phyloP scores from a whole-genome alignment of 2,113 vertebrate genomes.

The Gobiocypris rarus region DNA sequence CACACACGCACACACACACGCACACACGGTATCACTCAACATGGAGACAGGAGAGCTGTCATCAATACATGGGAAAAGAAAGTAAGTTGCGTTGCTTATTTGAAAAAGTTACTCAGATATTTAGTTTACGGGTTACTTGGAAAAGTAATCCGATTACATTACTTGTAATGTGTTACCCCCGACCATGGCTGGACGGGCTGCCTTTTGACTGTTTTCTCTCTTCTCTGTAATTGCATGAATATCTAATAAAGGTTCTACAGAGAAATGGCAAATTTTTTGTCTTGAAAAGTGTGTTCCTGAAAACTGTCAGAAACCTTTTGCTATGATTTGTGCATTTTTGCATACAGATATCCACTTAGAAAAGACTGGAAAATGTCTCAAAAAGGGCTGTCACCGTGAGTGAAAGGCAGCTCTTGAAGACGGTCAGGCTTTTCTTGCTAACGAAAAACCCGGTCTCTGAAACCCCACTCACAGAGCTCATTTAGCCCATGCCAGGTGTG shows the following conservation, averaged over 20 bases:
- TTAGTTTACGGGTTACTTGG: no score
- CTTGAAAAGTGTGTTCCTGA: not conserved
- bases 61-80: no score
- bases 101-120: no score
- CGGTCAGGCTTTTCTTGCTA: conserved; percentile 5
- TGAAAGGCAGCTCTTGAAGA: conserved; percentile 8
- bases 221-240: conserved; percentile 23
- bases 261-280: not conserved
- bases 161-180: not conserved
- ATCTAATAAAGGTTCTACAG: conserved; percentile 2
- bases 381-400: conserved; percentile 7
- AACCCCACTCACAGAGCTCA: conserved; percentile 16
- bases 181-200: no score
- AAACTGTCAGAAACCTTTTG: conserved; percentile 14
- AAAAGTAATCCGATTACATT: no score
- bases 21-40: no score
- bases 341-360: conserved; percentile 32
- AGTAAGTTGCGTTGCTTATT: no score
- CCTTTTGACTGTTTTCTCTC: not conserved
- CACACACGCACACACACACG: no score
- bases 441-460: not conserved
- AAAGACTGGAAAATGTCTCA: not conserved
- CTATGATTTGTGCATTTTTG: conserved; percentile 18
- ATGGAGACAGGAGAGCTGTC: no score
- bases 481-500: conserved; percentile 32